Evolutionary conservation across 1,140 invertebrate species (phyloP), one percentile per base, ranked within the genome.

Genomic region (Dryas iulia): DNA sequence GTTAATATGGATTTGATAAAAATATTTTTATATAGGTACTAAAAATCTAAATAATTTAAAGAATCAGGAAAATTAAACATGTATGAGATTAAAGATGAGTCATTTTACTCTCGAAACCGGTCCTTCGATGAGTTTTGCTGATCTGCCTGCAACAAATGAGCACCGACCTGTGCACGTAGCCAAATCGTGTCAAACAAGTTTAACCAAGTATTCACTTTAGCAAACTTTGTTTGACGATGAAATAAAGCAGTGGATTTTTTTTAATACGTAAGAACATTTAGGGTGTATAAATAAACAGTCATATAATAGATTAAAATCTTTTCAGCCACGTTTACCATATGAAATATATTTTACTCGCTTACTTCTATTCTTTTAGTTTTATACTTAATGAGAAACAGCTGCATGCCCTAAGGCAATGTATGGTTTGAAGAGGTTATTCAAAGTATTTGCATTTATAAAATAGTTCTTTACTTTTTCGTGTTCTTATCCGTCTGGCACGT

Each of bases 41-140:
- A n/a, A 47, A 0, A 47, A 8, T 1, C 18, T 10, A 47, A 21
- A 21, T 0, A 1, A 6, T 18, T 47, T 8, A 47, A 47, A 47
- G 14, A 21, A 47, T 47, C 18, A 47, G 21, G 8, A 47, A 21
- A 18, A 47, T 47, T 47, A 47, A 47, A 1, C 14, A 1, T 18
- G 39, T 35, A 35, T 12, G 12, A 6, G 33, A 47, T 18, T 47
- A 21, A 47, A 18, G 35, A 57, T 75, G 73, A 75, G 66, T 75
- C 73, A 75, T 61, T 61, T 59, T 30, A 35, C 53, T 69, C 69
- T 65, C 59, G 59, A 68, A 75, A 75, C 70, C 73, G 70, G 73
- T 75, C 54, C 35, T 14, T 47, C 62, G 68, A 60, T 26, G 39
- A 47, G 28, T 69, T 26, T 59, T 31, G 33, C 25, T 58, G 24